Conservation (phyloP, 2,797 vertebrate species). For the Sternotherus odoratus region DNA sequence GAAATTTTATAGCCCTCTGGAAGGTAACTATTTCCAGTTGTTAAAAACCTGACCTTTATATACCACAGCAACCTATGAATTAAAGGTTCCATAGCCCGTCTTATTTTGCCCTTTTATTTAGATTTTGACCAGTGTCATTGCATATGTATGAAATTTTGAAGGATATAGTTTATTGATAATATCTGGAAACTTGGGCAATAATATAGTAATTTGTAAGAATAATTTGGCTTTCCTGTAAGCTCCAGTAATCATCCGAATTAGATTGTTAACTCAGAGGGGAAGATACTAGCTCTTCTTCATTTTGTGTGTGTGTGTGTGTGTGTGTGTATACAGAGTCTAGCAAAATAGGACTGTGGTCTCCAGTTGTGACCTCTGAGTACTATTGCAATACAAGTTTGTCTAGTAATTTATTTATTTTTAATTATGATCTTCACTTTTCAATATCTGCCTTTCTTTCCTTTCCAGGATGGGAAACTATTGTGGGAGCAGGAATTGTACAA, state of each 20-base stretch:
- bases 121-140: neutral
- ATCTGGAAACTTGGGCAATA: neutral
- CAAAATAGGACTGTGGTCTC: neutral
- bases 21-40: neutral
- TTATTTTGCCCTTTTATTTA: neutral
- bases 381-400: constrained; percentile 5
- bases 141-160: neutral
- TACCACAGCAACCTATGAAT: neutral
- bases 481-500: constrained; percentile 98
- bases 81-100: neutral
- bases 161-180: neutral
- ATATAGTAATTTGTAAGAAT: neutral
- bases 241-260: neutral
- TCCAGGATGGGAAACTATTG: constrained; percentile 93
- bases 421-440: neutral
- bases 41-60: neutral
- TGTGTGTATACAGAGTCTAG: neutral
- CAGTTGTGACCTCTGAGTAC: neutral
- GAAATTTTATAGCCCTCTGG: neutral
- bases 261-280: neutral
- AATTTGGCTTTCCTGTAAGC: neutral
- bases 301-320: neutral
- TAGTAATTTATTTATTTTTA: neutral
- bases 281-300: neutral
- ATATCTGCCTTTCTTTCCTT: constrained; percentile 44